Evolutionary conservation across 2,113 vertebrate species (phyloP), one percentile per base, ranked within the genome.

Genomic region (Seriola rivoliana): DNA sequence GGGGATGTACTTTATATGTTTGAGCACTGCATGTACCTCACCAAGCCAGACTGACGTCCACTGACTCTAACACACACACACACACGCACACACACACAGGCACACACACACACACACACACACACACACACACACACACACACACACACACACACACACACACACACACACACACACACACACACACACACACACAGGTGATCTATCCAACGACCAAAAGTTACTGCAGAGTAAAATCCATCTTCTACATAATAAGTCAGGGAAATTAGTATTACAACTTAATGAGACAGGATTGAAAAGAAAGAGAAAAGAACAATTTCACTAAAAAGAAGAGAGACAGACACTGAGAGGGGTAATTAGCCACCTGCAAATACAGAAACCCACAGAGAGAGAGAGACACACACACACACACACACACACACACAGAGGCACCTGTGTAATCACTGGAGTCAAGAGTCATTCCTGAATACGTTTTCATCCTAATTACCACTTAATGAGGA

Each of bases 291-390:
- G 67, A 71, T 46, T 50, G 19, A 79, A 54, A 71, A 63, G 42
- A 60, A 70, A 52, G 62, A 44, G 19, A 44, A 75, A 44, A 66
- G 65, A 54, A 62, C 9, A 66, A 72, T 6, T 70, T 52, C 10
- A 72, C 72, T 10, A 0, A 69, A 57, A 38, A 81, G 55, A 66
- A 50, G 59, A 80, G 59, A 71, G 40, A 38, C 71, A 81, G 65
- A 71, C 75, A 54, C 60, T 7, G 58, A 81, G 32, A 64, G 34
- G 32, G 14, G 58, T 75, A 88, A 88, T 90, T 86, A 88, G 75
- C 81, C 89, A 90, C 86, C 84, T 90, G 81, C 81, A 81, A 64
- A 60, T 46, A 58, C 54, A 72, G 16, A 50, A 10, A 64, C 58
- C 6, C 57, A 38, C 11, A 23, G 3, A n/a, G 38, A 29, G 29